Evolutionary conservation across 2,113 vertebrate species (phyloP), one percentile per base, ranked within the genome.

Genomic region (Accipiter virgatus): DNA sequence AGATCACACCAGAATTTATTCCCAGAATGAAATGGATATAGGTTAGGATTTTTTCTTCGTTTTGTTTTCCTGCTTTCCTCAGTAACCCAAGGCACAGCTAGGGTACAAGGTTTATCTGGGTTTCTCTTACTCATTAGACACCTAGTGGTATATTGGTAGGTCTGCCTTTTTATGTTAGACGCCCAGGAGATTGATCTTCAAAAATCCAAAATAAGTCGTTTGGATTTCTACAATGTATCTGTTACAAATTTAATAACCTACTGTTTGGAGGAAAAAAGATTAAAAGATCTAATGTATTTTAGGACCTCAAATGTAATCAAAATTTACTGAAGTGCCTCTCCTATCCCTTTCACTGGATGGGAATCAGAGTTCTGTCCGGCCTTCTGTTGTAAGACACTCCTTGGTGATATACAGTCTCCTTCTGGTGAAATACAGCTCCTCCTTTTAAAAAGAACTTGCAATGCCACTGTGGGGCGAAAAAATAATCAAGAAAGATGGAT

Each of bases 391-490:
- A 83, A 80, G 36, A 75, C 3, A 26, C 50, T 59, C 29, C 48
- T 58, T 52, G 16, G 29, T 36, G 42, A 73, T 84, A 81, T n/a
- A 66, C 15, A 50, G 18, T 67, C 17, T 83, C 21, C 27, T 50
- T 32, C 27, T 58, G 43, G 29, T 52, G 73, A 84, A 59, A 84
- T 34, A 56, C 3, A 67, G 9, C 12, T 66, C 13, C 22, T 50
- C 23, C 40, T 62, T 81, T 48, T 11, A 32, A 48, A 58, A 78
- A 50, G 27, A 47, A 63, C 11, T 9, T 67, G 17, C 16, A 56
- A 29, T 43, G 17, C 10, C 23, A 38, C 5, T 27, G 7, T 3
- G 9, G 3, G 14, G 11, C 3, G 20, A 7, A 3, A 7, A 5
- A 52, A 26, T 13, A 36, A 65, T 23, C 32, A 58, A 13, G 26